phyloP scores from a whole-genome alignment of 2,888 invertebrate species.

The Altica lythri region DNA sequence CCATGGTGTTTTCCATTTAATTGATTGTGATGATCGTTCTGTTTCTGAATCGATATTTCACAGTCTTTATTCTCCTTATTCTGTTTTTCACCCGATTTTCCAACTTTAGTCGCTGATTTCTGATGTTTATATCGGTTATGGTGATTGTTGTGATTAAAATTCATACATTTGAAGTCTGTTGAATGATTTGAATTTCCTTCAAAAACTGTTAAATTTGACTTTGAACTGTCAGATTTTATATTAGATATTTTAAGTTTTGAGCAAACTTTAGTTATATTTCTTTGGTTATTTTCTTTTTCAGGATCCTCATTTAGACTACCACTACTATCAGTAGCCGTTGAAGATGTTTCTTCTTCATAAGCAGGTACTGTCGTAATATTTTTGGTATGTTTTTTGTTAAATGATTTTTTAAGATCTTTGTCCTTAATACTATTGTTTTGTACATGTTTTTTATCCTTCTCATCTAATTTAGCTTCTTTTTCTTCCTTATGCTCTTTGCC shows the following conservation, averaged over 20 bases:
- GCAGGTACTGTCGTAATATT: slow-evolving; percentile 46
- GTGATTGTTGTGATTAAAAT: slow-evolving; percentile 26
- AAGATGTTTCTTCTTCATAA: slow-evolving; percentile 70
- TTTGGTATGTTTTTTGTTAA: slow-evolving; percentile 43
- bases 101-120: slow-evolving; percentile 25
- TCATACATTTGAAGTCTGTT: slow-evolving; percentile 31
- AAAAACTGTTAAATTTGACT: slow-evolving; percentile 18
- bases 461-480: slow-evolving; percentile 27
- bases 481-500: too few species aligned
- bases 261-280: slow-evolving; percentile 38
- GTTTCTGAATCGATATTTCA: slow-evolving; percentile 20
- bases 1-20: slow-evolving; percentile 22
- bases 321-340: slow-evolving; percentile 73
- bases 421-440: too few species aligned
- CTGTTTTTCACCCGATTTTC: slow-evolving; percentile 32
- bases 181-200: slow-evolving; percentile 31
- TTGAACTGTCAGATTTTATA: slow-evolving; percentile 6
- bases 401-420: slow-evolving; percentile 44
- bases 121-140: slow-evolving; percentile 29
- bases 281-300: slow-evolving; percentile 45
- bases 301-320: slow-evolving; percentile 53
- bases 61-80: slow-evolving; percentile 27
- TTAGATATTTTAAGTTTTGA: slow-evolving; percentile 36
- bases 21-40: slow-evolving; percentile 18
- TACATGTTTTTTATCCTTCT: slow-evolving; percentile 28